phyloP scores from a whole-genome alignment of 2,113 vertebrate species.

The Engraulis encrasicolus region DNA sequence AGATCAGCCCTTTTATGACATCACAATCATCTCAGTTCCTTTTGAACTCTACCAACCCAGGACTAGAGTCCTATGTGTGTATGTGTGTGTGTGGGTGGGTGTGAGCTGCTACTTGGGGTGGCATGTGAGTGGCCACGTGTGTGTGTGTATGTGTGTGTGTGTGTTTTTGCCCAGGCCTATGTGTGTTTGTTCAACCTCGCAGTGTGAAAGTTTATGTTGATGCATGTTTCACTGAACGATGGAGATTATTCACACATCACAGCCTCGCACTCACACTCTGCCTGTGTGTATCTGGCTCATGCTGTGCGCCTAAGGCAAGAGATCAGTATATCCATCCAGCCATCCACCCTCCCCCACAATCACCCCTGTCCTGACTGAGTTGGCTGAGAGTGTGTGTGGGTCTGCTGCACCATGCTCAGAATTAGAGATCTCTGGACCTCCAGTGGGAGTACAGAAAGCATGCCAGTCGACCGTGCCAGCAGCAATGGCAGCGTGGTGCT shows the following conservation, averaged over 20 bases:
- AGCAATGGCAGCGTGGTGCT: slow-evolving; percentile 66
- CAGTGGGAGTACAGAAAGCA: slow-evolving; percentile 64
- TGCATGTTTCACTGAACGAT: slow-evolving; percentile 5
- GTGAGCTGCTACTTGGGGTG: neutral
- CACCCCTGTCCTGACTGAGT: neutral
- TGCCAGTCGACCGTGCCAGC: slow-evolving; percentile 68
- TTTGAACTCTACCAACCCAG: neutral
- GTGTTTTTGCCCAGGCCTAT: too few species aligned
- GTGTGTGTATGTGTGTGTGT: too few species aligned
- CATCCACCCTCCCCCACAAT: too few species aligned
- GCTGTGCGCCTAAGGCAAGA: neutral
- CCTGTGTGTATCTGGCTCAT: slow-evolving; percentile 21
- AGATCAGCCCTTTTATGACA: neutral
- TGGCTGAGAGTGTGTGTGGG: slow-evolving; percentile 39
- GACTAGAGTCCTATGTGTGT: neutral
- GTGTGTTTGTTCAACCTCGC: neutral
- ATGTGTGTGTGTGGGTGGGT: too few species aligned
- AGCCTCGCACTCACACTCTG: slow-evolving; percentile 21
- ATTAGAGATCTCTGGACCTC: slow-evolving; percentile 48
- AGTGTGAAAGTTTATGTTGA: neutral
- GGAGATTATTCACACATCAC: slow-evolving; percentile 19
- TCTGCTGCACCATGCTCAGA: slow-evolving; percentile 56
- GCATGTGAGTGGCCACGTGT: neutral
- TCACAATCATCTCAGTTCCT: neutral
- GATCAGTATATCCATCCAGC: neutral